These are phyloP conservation scores for Archocentrus centrarchus DNA, from an alignment of 2,113 vertebrate species.

Conservation along the genomic window DNA sequence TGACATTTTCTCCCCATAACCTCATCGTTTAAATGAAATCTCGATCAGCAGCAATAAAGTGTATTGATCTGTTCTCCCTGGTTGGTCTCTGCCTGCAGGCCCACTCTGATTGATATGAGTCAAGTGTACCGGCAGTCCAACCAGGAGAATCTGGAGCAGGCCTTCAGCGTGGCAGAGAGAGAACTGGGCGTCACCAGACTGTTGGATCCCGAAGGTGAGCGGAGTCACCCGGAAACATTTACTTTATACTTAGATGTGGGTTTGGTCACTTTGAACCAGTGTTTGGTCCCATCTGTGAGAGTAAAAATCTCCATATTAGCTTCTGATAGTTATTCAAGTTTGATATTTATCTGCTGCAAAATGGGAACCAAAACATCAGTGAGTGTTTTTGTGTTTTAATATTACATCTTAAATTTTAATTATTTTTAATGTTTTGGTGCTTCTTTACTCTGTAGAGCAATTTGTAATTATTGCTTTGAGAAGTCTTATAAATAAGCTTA, in stretches of 20 bases:
- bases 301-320: not conserved
- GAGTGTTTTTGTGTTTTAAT: constrained; percentile 9
- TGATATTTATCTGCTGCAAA: not conserved
- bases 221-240: not conserved
- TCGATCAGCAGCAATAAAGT: not conserved
- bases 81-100: constrained; percentile 76
- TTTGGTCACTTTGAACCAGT: not conserved
- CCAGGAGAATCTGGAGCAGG: constrained; percentile 95
- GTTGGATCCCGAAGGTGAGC: constrained; percentile 92
- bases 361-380: not conserved
- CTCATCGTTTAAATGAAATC: not conserved
- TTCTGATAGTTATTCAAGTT: not conserved
- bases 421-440: not conserved
- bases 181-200: constrained; percentile 93
- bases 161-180: constrained; percentile 90
- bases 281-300: not conserved
- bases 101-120: constrained; percentile 90
- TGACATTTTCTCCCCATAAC: accelerated
- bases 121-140: constrained; percentile 90
- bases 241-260: accelerated
- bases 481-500: not conserved
- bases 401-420: not conserved
- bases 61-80: not conserved
- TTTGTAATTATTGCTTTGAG: too few species aligned
- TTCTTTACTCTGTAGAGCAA: not conserved